Percentiles rank a stretch among this genome's conserved stretches.
Evolutionary conservation across 2,888 invertebrate species (phyloP).

Genomic region (Cabera pusaria): DNA sequence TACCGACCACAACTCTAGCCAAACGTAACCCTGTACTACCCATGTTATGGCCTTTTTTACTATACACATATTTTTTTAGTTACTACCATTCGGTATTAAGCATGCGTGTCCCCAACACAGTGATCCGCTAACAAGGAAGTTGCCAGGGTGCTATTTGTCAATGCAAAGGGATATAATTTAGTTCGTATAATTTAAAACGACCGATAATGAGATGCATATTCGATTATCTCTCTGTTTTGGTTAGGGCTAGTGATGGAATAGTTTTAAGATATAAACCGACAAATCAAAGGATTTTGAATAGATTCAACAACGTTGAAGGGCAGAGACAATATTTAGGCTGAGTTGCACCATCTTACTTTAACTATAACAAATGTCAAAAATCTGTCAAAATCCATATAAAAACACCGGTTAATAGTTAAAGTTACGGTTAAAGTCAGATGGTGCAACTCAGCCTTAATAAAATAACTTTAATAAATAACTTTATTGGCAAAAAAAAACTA

Average conservation of each 20-base stretch:
- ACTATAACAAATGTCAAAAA: too few species aligned
- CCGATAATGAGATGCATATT: slow-evolving; percentile 77
- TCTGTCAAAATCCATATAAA: too few species aligned
- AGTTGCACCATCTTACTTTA: too few species aligned
- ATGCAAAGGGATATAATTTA: slow-evolving; percentile 73
- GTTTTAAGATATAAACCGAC: slow-evolving; percentile 22
- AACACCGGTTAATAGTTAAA: too few species aligned
- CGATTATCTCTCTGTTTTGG: slow-evolving; percentile 51
- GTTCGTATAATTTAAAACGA: slow-evolving; percentile 72
- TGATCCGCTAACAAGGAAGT: slow-evolving; percentile 72
- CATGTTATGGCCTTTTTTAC: slow-evolving; percentile 18
- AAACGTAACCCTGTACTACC: slow-evolving; percentile 32
- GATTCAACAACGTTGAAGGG: too few species aligned
- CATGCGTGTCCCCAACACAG: slow-evolving; percentile 54
- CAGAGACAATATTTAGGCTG: too few species aligned
- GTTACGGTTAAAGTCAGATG: too few species aligned
- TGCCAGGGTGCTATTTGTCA: slow-evolving; percentile 73
- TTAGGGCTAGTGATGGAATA: slow-evolving; percentile 24
- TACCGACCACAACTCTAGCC: slow-evolving; percentile 34
- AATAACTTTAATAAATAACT: too few species aligned
- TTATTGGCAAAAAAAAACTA: too few species aligned
- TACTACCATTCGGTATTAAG: slow-evolving; percentile 32
- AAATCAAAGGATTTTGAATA: slow-evolving; percentile 12
- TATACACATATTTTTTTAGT: slow-evolving; percentile 5
- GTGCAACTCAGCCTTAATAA: too few species aligned